Base-by-base conservation (phyloP, 2,888 invertebrate species). In the Tinea trinotella region DNA sequence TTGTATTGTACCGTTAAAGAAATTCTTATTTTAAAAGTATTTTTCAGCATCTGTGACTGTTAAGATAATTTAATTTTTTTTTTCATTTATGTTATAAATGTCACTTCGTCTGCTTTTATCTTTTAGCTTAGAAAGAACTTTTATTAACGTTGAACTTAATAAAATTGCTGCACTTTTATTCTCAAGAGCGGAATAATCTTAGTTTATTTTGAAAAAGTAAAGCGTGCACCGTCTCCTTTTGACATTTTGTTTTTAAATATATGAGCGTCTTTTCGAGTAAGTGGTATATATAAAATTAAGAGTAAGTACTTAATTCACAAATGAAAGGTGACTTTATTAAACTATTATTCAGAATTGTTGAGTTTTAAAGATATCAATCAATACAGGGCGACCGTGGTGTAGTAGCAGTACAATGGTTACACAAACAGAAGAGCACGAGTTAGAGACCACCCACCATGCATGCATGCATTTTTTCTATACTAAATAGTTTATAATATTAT, bases 181-280 rank as follows among this genome's bases (percentile, higher is more conserved):
- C 40, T 40, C 40, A 15, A 40, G 13, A 40, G 40, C 40, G 13
- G 13, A 40, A 40, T 40, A 40, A 40, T 40, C 5, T 12, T 35
- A 35, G 12, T 12, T 30, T 30, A 30, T 30, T 30, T 30, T 30
- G 7, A 22, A 35, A 35, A 35, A 7, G 35, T 35, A 7, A 4
- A 12, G 35, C 35, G n/a, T 35, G 3, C 6, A 4, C 7, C 22
- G 35, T 35, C 13, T 15, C 2, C 40, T 40, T 40, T 40, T n/a
- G 5, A 40, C 6, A 40, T 40, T 15, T 40, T 2, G 6, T 40
- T 13, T 2, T 40, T 13, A 40, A 13, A 13, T 40, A 40, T 40
- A 6, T 40, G 40, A 40, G 13, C n/a, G 4, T 35, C 5, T 40
- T 40, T 40, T 15, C 7, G 30, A 30, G 30, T 10, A 7, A 22